A percentile compares a stretch with the other conserved stretches of the same genome.
phyloP scores from a whole-genome alignment of 2,113 vertebrate genomes.

The Plecotus auritus region DNA sequence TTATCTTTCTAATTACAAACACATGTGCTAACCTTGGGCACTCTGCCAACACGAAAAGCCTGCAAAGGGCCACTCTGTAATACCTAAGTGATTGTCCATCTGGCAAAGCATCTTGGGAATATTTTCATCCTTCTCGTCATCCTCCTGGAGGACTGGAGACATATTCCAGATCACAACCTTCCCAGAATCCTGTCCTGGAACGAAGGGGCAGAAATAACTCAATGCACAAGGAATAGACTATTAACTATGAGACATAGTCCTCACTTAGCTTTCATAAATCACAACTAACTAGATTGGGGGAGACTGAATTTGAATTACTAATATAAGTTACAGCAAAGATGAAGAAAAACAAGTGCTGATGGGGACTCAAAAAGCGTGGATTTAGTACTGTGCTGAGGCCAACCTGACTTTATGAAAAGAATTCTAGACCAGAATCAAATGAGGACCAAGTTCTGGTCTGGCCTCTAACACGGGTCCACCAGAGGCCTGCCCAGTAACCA shows the following conservation, averaged over 20 bases:
- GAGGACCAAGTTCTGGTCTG: background rate
- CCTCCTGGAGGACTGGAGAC: constrained; percentile 96
- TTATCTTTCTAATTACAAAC: constrained; percentile 66
- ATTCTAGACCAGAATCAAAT: background rate
- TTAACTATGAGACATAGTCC: background rate
- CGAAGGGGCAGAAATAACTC: constrained; percentile 20
- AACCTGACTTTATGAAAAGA: constrained; percentile 5
- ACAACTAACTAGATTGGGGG: background rate
- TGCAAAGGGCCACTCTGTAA: constrained; percentile 66
- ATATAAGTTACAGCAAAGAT: background rate
- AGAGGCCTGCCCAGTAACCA: background rate
- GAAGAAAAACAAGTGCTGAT: background rate
- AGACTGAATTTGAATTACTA: background rate
- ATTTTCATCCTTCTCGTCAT: constrained; percentile 98
- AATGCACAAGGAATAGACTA: background rate
- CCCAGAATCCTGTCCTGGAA: constrained; percentile 97
- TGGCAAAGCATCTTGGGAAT: constrained; percentile 99
- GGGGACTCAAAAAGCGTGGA: background rate
- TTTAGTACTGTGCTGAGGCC: background rate
- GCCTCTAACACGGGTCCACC: background rate
- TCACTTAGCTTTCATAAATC: background rate
- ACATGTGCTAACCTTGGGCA: constrained; percentile 52
- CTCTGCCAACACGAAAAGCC: constrained; percentile 70
- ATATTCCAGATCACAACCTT: constrained; percentile 99
- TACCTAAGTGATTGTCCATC: constrained; percentile 99